Evolutionary conservation across 2,888 invertebrate genomes (phyloP).

Genomic region (Amblyjoppa fuscipennis): DNA sequence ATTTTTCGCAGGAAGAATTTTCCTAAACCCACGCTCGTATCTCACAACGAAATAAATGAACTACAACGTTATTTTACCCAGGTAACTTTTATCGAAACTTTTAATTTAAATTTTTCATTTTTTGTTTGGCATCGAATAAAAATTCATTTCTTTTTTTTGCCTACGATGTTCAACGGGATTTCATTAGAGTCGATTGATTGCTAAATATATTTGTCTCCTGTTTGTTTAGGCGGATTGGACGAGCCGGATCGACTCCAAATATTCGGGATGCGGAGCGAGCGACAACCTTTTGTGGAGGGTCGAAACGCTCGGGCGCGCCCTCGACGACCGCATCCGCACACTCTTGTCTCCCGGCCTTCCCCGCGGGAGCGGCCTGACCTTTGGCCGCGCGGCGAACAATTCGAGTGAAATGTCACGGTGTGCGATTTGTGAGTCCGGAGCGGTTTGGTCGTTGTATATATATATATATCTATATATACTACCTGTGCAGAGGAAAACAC

Average conservation of each 20-base stretch:
- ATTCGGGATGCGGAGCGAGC: conserved; percentile 27
- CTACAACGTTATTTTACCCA: too few relatives aligned
- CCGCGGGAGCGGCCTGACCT: conserved; percentile 51
- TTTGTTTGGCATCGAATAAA: neutral
- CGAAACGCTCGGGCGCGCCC: conserved; percentile 39
- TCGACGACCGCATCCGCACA: conserved; percentile 26
- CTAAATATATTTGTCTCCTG: neutral
- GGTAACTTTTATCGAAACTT: neutral
- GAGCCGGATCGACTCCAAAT: conserved; percentile 14
- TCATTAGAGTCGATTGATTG: neutral
- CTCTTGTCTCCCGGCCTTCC: conserved; percentile 8
- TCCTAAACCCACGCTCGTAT: too few relatives aligned
- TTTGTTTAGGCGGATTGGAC: neutral
- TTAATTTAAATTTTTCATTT: neutral
- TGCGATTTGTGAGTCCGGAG: neutral
- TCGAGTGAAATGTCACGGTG: conserved; percentile 42
- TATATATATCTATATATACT: too few relatives aligned
- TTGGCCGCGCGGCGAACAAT: conserved; percentile 57
- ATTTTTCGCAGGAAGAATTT: too few relatives aligned
- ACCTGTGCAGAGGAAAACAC: neutral
- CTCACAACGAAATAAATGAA: too few relatives aligned
- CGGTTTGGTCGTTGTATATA: neutral
- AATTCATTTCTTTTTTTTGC: neutral
- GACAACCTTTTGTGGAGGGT: conserved; percentile 46
- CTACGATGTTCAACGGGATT: neutral